phyloP scores from a whole-genome alignment of 2,888 invertebrate genomes.

The Lacanobia oleracea region DNA sequence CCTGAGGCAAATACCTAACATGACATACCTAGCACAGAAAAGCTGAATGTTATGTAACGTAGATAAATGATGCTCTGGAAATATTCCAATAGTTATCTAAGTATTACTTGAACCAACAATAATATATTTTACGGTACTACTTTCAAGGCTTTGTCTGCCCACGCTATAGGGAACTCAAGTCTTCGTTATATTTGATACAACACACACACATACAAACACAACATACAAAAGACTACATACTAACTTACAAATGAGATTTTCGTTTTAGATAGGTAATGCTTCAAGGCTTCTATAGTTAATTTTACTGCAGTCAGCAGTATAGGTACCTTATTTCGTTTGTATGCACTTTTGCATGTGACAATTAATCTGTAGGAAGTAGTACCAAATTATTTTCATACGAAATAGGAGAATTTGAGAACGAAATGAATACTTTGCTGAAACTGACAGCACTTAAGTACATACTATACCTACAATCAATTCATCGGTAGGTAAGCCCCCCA shows the following conservation, averaged over 20 bases:
- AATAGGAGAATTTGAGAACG: too few relatives aligned
- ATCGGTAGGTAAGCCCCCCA: neutral
- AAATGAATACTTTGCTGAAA: too few relatives aligned
- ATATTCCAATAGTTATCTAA: slow-evolving; percentile 6
- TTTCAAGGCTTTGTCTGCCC: slow-evolving; percentile 22
- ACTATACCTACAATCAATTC: neutral
- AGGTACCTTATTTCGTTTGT: too few relatives aligned
- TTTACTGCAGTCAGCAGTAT: slow-evolving; percentile 1
- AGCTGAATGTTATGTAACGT: slow-evolving; percentile 9
- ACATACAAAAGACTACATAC: too few relatives aligned
- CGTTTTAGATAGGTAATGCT: slow-evolving; percentile 2
- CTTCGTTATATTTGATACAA: slow-evolving; percentile 20
- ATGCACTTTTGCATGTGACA: too few relatives aligned
- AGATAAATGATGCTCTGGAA: slow-evolving; percentile 5
- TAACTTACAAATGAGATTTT: neutral
- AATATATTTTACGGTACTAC: neutral
- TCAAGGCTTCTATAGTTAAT: neutral
- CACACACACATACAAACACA: neutral
- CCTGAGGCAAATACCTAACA: slow-evolving; percentile 13
- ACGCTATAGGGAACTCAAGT: slow-evolving; percentile 22
- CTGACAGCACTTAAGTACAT: too few relatives aligned
- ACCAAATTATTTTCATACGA: too few relatives aligned
- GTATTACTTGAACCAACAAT: neutral
- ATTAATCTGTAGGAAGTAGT: too few relatives aligned
- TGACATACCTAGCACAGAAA: slow-evolving; percentile 15